Conservation (phyloP, 2,888 invertebrate species). For the Chrysopilus asiliformis region DNA sequence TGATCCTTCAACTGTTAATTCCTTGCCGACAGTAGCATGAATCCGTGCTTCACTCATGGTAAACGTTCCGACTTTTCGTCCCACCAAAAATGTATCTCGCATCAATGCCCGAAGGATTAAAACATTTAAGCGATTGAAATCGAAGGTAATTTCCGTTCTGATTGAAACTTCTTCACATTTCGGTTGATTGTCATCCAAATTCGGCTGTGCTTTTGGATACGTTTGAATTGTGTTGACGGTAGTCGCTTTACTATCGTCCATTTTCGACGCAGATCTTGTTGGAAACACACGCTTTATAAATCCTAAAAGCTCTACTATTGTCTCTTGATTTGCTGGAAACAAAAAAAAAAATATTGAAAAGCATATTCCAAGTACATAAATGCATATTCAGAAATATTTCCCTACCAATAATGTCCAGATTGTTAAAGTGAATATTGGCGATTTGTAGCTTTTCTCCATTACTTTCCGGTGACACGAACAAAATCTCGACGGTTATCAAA, state of each 20-base stretch:
- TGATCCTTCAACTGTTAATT: slow-evolving; percentile 64
- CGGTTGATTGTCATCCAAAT: slow-evolving; percentile 15
- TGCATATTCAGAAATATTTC: not conserved
- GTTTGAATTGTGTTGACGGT: not conserved
- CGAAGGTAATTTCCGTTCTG: slow-evolving; percentile 75
- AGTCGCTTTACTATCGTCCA: slow-evolving; percentile 14
- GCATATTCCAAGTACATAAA: not conserved
- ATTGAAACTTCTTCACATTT: slow-evolving; percentile 23
- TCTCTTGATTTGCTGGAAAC: slow-evolving; percentile 77
- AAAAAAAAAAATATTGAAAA: slow-evolving; percentile 3
- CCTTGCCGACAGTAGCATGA: slow-evolving; percentile 61
- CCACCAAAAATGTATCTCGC: slow-evolving; percentile 54
- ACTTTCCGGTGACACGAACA: slow-evolving; percentile 43
- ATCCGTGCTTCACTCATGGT: slow-evolving; percentile 85
- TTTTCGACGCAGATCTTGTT: slow-evolving; percentile 20
- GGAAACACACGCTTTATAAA: slow-evolving; percentile 65
- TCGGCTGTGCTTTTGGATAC: slow-evolving; percentile 14
- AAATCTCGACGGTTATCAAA: slow-evolving; percentile 67
- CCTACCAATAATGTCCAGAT: slow-evolving; percentile 82
- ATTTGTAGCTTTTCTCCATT: slow-evolving; percentile 46
- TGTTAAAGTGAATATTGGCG: slow-evolving; percentile 85
- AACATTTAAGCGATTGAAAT: slow-evolving; percentile 84
- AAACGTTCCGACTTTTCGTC: slow-evolving; percentile 85
- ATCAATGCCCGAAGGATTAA: slow-evolving; percentile 68
- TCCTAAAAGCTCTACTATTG: slow-evolving; percentile 84